phyloP scores from a whole-genome alignment of 2,113 vertebrate species.

The Toxotes jaculatrix region DNA sequence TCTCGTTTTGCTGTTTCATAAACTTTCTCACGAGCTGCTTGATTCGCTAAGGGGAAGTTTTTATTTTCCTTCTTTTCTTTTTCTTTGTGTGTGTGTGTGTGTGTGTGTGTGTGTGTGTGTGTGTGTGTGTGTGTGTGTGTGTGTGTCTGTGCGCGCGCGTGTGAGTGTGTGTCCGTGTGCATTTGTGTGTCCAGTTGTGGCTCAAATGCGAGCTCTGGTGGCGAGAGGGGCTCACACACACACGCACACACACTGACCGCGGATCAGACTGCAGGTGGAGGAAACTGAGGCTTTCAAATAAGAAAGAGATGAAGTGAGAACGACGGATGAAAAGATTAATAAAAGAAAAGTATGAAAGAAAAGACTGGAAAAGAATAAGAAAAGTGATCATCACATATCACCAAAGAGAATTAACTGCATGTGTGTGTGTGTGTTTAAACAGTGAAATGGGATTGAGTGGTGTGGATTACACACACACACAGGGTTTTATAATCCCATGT shows the following conservation, averaged over 20 bases:
- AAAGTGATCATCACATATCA: slow-evolving; percentile 24
- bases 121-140: not conserved
- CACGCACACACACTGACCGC: slow-evolving; percentile 24
- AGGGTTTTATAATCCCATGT: slow-evolving; percentile 75
- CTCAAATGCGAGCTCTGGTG: slow-evolving; percentile 77
- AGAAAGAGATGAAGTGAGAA: too few species aligned
- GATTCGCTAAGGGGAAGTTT: slow-evolving; percentile 69
- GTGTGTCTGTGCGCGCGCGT: not conserved
- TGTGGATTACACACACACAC: slow-evolving; percentile 77
- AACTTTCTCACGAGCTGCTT: slow-evolving; percentile 78
- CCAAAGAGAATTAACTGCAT: slow-evolving; percentile 46
- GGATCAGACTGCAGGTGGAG: not conserved
- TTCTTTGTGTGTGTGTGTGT: not conserved
- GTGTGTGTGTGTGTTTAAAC: slow-evolving; percentile 52
- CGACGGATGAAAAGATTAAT: not conserved
- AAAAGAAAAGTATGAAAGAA: slow-evolving; percentile 49
- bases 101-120: not conserved
- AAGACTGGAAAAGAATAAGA: slow-evolving; percentile 45
- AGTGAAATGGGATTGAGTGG: slow-evolving; percentile 75
- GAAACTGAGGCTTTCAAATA: not conserved
- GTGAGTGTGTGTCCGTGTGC: not conserved
- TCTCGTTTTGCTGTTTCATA: slow-evolving; percentile 55
- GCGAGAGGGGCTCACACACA: slow-evolving; percentile 36
- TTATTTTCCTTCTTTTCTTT: slow-evolving; percentile 61
- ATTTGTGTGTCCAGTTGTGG: slow-evolving; percentile 13